Conservation (phyloP, 2,888 invertebrate species). For the Xanthia icteritia region DNA sequence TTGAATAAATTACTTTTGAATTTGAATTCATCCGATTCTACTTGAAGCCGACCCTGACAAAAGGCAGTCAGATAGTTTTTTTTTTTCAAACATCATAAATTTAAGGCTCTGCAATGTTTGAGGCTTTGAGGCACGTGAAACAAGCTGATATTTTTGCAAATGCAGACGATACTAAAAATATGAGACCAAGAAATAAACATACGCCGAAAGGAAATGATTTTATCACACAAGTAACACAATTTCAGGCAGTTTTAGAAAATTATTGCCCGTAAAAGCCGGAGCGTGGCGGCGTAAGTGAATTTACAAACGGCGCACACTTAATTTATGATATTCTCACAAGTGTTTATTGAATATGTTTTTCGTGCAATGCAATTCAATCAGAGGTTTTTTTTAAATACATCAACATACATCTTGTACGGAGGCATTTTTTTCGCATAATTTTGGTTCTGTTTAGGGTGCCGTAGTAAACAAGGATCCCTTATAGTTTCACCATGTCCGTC, state of each 20-base stretch:
- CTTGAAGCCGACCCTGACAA: too few relatives aligned
- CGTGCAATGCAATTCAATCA: conserved; percentile 12
- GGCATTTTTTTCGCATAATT: not conserved
- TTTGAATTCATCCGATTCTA: too few relatives aligned
- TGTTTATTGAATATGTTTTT: conserved; percentile 45
- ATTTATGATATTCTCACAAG: conserved; percentile 48
- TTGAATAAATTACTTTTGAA: too few relatives aligned
- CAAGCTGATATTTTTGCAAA: too few relatives aligned
- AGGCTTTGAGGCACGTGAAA: not conserved
- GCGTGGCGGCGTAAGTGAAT: conserved; percentile 52
- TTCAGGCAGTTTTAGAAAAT: conserved; percentile 44
- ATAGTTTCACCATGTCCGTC: too few relatives aligned
- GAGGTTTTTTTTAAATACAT: not conserved
- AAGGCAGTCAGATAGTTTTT: too few relatives aligned
- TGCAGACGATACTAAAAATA: not conserved
- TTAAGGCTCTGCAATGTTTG: too few relatives aligned
- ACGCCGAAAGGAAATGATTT: conserved; percentile 11
- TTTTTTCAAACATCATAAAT: not conserved
- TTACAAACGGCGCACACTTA: conserved; percentile 27
- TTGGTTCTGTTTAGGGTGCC: too few relatives aligned
- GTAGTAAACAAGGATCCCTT: too few relatives aligned
- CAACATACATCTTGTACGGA: not conserved
- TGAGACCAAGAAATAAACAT: not conserved
- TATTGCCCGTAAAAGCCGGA: conserved; percentile 50
- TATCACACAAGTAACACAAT: conserved; percentile 44